These are phyloP conservation scores for Pyrrhura leucotis DNA, from an alignment of 2,797 vertebrate species.

Conservation along the genomic window DNA sequence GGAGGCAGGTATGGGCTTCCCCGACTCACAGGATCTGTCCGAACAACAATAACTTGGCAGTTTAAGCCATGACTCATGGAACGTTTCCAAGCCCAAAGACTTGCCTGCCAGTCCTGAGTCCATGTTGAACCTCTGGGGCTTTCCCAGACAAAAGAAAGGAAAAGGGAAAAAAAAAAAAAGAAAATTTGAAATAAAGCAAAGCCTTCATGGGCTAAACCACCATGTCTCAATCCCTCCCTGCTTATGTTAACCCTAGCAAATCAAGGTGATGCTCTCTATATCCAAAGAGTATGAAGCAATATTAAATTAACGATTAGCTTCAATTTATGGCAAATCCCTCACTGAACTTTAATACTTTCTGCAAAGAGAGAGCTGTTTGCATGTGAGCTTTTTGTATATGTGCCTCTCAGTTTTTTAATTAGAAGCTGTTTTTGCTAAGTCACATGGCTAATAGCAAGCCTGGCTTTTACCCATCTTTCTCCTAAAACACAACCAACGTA, in stretches of 20 bases:
- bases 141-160: background rate
- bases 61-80: background rate
- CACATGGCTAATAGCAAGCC: background rate
- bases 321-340: background rate
- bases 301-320: conserved; percentile 16
- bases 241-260: background rate
- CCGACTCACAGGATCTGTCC: fast-evolving
- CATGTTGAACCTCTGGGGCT: background rate
- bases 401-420: background rate
- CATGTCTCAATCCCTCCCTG: background rate
- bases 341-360: background rate
- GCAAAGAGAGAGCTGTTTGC: conserved; percentile 1
- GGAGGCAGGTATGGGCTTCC: background rate
- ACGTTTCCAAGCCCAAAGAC: background rate
- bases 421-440: background rate
- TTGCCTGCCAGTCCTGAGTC: background rate
- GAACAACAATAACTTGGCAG: background rate
- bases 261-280: background rate
- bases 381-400: fast-evolving
- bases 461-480: conserved; percentile 9
- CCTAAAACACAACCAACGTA: conserved; percentile 9
- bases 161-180: background rate
- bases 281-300: background rate
- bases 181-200: background rate
- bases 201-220: background rate